Conservation (phyloP, 1,140 invertebrate genomes). For the Fragariocoptes setiger region DNA sequence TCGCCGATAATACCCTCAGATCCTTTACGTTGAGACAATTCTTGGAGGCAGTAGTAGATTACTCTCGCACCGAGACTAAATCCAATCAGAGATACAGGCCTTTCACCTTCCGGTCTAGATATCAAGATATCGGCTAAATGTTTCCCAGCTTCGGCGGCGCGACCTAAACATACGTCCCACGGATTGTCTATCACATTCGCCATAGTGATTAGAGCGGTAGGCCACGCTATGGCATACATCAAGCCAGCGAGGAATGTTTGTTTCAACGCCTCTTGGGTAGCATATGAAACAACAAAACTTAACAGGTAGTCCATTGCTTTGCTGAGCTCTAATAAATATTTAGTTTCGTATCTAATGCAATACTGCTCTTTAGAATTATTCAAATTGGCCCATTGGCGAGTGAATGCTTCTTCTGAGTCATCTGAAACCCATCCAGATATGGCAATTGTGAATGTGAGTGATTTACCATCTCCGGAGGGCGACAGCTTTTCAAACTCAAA, state of each 20-base stretch:
- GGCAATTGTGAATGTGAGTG: conserved; percentile 30
- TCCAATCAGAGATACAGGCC: conserved; percentile 36
- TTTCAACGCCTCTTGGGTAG: conserved; percentile 37
- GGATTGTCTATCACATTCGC: conserved; percentile 36
- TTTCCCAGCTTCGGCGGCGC: conserved; percentile 29
- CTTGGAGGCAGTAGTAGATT: conserved; percentile 30
- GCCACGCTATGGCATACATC: conserved; percentile 33
- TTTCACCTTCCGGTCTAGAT: conserved; percentile 26
- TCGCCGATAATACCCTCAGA: conserved; percentile 33
- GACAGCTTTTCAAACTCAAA: conserved; percentile 27
- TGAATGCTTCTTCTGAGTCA: conserved; percentile 12
- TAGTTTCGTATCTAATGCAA: conserved; percentile 30
- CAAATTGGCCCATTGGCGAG: conserved; percentile 25
- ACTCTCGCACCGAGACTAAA: conserved; percentile 36
- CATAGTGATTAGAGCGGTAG: conserved; percentile 25
- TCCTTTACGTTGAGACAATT: conserved; percentile 21
- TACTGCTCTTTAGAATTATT: conserved; percentile 32
- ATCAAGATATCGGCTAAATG: conserved; percentile 33
- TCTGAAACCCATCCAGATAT: conserved; percentile 30
- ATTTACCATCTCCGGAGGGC: conserved; percentile 14
- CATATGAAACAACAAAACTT: conserved; percentile 28
- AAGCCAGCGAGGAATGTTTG: conserved; percentile 33
- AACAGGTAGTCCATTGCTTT: conserved; percentile 29
- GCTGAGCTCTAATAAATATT: conserved; percentile 30
- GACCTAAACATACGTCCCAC: conserved; percentile 33